Base-by-base conservation (phyloP, 2,797 vertebrate genomes). In the Lutra lutra region DNA sequence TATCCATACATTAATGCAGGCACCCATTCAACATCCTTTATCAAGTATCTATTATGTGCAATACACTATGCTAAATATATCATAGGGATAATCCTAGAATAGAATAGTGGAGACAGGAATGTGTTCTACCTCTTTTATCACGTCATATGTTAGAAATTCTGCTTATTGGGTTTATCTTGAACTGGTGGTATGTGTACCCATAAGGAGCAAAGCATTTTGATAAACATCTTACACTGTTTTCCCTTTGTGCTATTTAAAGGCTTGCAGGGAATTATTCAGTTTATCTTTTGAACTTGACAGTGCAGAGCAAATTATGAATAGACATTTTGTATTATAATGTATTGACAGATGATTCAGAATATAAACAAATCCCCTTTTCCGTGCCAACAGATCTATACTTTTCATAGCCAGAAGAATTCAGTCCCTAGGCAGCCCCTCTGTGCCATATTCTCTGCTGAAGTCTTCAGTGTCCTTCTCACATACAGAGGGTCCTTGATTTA, bases 341-440 rank as follows among this genome's bases (percentile, higher is more conserved):
- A 73, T 82, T 86, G 89, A 58, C 89, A 82, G 70, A 48, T 48
- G 11, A 68, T 51, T 35, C 84, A 32, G 85, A 89, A 51, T 68
- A 25, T 6, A 25, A 23, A 21, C 56, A 85, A n/a, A 73, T 73
- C 20, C 35, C 40, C 72, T 79, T 92, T 25, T 87, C 84, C 13
- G 9, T 54, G 14, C 51, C 82, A 56, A 66, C 12, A 38, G 66
- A 51, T 25, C 17, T 62, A 64, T n/a, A n/a, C 77, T 62, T 86
- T 66, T 43, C 70, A 64, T 15, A 25, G 66, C 11, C 54, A 70
- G 20, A 66, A 88, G 43, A 68, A 43, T 56, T 18, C 1, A 10
- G 89, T 94, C 97, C 48, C 97, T 95, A 98, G 96, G 89, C 96
- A 96, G 95, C 96, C 29, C 72, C 58, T 97, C 94, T 88, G 80